Evolutionary conservation across 92 coral and sea anemone species (phyloP).

Genomic region (Phenganax marumi): DNA sequence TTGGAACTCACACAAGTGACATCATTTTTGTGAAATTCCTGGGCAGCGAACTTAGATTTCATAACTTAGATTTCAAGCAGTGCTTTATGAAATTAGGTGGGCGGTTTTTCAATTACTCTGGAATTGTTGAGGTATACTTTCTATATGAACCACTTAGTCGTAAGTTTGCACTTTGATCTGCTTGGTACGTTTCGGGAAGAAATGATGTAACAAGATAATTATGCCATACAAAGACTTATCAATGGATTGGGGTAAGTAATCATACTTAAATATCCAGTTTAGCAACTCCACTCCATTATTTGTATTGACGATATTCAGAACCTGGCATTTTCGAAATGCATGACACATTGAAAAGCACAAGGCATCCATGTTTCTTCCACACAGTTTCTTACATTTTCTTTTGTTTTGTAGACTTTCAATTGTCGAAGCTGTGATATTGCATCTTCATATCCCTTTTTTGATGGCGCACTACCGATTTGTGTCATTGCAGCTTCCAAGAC

Average conservation of each 20-base stretch:
- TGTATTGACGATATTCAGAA: slow-evolving; percentile 52
- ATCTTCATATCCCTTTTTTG: not conserved
- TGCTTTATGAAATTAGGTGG: too few relatives aligned
- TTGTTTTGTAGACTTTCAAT: slow-evolving; percentile 17
- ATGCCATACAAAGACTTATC: slow-evolving; percentile 68
- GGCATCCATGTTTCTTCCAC: slow-evolving; percentile 56
- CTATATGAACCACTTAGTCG: slow-evolving; percentile 56
- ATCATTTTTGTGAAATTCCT: slow-evolving; percentile 20
- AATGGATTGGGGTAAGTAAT: slow-evolving; percentile 54
- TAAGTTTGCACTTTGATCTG: slow-evolving; percentile 59
- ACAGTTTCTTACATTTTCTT: slow-evolving; percentile 31
- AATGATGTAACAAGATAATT: slow-evolving; percentile 55
- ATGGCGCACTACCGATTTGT: slow-evolving; percentile 9
- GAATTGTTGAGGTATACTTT: too few relatives aligned
- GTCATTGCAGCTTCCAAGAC: not conserved
- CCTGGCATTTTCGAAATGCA: slow-evolving; percentile 58
- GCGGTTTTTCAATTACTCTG: too few relatives aligned
- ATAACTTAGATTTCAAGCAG: too few relatives aligned
- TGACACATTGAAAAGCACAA: slow-evolving; percentile 45
- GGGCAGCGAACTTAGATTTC: slow-evolving; percentile 39
- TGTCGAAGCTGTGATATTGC: slow-evolving; percentile 20
- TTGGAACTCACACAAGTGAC: slow-evolving; percentile 10
- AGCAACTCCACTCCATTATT: slow-evolving; percentile 67
- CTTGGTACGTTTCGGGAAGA: slow-evolving; percentile 50
- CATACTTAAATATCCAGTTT: slow-evolving; percentile 60